Evolutionary conservation across 2,797 vertebrate genomes (phyloP), one percentile per base, ranked within the genome.

Genomic region (Carduelis carduelis): DNA sequence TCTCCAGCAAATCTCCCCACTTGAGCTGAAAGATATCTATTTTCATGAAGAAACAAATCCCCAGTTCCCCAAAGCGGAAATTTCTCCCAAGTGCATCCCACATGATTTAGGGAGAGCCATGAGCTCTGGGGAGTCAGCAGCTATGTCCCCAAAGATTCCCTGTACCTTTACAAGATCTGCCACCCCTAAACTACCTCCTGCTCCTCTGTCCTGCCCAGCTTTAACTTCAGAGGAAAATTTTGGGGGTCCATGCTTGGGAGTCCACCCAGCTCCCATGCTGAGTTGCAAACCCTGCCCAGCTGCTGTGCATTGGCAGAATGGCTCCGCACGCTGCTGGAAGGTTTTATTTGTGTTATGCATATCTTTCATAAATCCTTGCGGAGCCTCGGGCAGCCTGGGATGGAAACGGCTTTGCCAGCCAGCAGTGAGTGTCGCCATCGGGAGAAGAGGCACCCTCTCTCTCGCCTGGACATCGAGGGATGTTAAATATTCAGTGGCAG

Each of bases 301-400:
- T 3, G 16, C 77, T 4, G 21, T 41, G 11, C 14, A 2, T 9
- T 43, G 85, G 71, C 81, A 89, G 35, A 63, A 82, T 0, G 10
- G 43, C 71, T 43, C 59, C 0, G 1, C 4, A 5, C 13, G 2
- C 66, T 85, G 70, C 87, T 63, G 82, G 85, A 43, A 83, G 82
- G 39, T 72, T 96, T 95, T 96, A 91, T 96, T 96, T 95, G 84
- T 94, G 75, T 93, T 89, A 83, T 13, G 3, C 87, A 94, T 94
- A 89, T 91, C 90, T 96, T 80, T 35, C 82, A 91, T 77, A 96
- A 95, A 95, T 52, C 84, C 91, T 87, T 4, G 4, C 0, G 20
- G 61, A 89, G 75, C 89, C 79, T 84, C 7, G 2, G 75, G 86
- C 19, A 3, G 77, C 35, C 77, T 37, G 82, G 26, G 71, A 32